A percentile compares a stretch with the other conserved stretches of the same genome.
These are phyloP conservation scores for Anoplolepis gracilipes DNA, from an alignment of 1,140 invertebrate species.

Conservation along the genomic window DNA sequence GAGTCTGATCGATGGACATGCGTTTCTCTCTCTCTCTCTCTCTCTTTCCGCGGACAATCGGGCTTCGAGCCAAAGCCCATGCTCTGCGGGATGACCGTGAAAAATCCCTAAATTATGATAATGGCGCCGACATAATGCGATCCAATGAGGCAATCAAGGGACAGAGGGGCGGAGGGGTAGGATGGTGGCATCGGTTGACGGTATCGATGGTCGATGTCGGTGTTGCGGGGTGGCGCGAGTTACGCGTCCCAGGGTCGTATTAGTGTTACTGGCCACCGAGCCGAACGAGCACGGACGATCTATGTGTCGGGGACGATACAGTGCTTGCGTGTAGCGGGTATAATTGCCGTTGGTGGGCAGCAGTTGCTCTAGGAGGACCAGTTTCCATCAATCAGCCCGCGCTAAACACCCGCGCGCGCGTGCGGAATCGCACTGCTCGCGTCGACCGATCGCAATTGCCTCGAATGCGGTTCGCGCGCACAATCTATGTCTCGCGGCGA, in stretches of 20 bases:
- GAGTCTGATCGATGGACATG: slow-evolving; percentile 73
- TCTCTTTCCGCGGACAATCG: slow-evolving; percentile 71
- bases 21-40: slow-evolving; percentile 58
- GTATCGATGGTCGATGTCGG: slow-evolving; percentile 68
- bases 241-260: slow-evolving; percentile 79
- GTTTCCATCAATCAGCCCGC: slow-evolving; percentile 83
- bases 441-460: slow-evolving; percentile 62
- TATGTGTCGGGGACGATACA: slow-evolving; percentile 80
- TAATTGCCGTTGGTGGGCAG: slow-evolving; percentile 82
- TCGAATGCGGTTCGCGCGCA: slow-evolving; percentile 50
- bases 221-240: slow-evolving; percentile 74
- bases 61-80: slow-evolving; percentile 77
- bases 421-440: slow-evolving; percentile 51
- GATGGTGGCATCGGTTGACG: slow-evolving; percentile 67
- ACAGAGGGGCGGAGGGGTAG: slow-evolving; percentile 68
- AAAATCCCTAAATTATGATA: slow-evolving; percentile 86
- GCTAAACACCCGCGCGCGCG: slow-evolving; percentile 63
- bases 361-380: slow-evolving; percentile 81
- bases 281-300: slow-evolving; percentile 79
- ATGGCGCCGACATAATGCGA: slow-evolving; percentile 85
- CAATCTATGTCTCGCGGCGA: slow-evolving; percentile 50
- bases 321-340: slow-evolving; percentile 79
- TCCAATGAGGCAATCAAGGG: slow-evolving; percentile 86
- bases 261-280: slow-evolving; percentile 81
- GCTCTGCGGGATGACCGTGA: slow-evolving; percentile 77